These are phyloP conservation scores for Etheostoma spectabile DNA, from an alignment of 2,113 vertebrate genomes.

Conservation along the genomic window DNA sequence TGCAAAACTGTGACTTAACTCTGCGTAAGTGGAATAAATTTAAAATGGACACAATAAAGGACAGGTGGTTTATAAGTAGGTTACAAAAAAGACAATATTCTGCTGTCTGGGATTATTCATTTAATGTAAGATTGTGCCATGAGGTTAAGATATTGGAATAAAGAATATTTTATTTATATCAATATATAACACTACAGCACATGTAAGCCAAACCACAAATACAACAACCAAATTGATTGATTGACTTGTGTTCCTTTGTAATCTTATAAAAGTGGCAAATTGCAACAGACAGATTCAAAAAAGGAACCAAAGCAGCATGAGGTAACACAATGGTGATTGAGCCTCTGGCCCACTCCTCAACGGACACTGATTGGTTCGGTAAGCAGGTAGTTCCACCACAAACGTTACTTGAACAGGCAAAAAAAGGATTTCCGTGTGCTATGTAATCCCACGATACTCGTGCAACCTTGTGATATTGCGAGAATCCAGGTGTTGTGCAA, in stretches of 20 bases:
- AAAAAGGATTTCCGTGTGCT: too few relatives aligned
- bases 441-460: too few relatives aligned
- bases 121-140: neutral
- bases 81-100: neutral
- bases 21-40: neutral
- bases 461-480: too few relatives aligned
- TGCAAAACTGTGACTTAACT: constrained; percentile 1
- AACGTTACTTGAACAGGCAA: too few relatives aligned
- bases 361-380: too few relatives aligned
- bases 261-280: neutral
- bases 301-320: too few relatives aligned
- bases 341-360: too few relatives aligned
- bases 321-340: too few relatives aligned
- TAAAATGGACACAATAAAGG: neutral
- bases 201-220: neutral
- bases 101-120: neutral
- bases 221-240: neutral
- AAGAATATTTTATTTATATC: neutral
- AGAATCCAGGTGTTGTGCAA: too few relatives aligned
- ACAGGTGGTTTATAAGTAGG: neutral
- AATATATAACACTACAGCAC: neutral
- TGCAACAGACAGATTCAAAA: too few relatives aligned
- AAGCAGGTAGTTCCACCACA: too few relatives aligned
- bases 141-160: neutral
- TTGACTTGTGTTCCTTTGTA: neutral